Conservation (phyloP, 2,113 vertebrate genomes). For the Chaenocephalus aceratus region DNA sequence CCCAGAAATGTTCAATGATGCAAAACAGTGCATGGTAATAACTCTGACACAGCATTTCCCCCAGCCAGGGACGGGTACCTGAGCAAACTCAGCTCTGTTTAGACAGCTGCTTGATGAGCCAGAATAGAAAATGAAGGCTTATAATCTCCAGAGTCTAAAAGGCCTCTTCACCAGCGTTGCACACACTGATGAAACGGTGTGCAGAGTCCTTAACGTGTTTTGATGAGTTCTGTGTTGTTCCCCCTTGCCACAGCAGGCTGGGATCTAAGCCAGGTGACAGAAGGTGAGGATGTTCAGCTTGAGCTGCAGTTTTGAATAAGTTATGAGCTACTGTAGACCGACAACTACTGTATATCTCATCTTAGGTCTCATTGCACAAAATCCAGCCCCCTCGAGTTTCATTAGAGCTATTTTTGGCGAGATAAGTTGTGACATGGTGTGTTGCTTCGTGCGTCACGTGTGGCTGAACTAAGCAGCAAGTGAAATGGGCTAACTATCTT, state of each 20-base stretch:
- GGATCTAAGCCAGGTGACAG: slow-evolving; percentile 58
- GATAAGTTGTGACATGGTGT: slow-evolving; percentile 60
- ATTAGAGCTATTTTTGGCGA: slow-evolving; percentile 67
- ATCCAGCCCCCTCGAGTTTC: slow-evolving; percentile 28
- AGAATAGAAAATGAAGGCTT: slow-evolving; percentile 71
- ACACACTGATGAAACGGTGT: slow-evolving; percentile 51
- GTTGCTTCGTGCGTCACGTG: slow-evolving; percentile 25
- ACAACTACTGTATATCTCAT: slow-evolving; percentile 29
- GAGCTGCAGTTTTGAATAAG: slow-evolving; percentile 54
- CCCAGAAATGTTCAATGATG: slow-evolving; percentile 61
- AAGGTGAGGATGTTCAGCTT: slow-evolving; percentile 41
- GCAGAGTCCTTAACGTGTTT: slow-evolving; percentile 62
- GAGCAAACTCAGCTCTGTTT: slow-evolving; percentile 77
- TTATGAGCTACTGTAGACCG: slow-evolving; percentile 25
- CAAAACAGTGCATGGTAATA: slow-evolving; percentile 62
- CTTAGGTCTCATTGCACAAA: slow-evolving; percentile 41
- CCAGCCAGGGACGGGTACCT: slow-evolving; percentile 60
- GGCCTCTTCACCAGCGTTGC: slow-evolving; percentile 45
- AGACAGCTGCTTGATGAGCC: slow-evolving; percentile 78
- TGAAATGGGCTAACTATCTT: slow-evolving; percentile 39
- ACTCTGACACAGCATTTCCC: slow-evolving; percentile 56
- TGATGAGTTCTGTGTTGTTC: slow-evolving; percentile 57
- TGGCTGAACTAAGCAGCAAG: slow-evolving; percentile 45
- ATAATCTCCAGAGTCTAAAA: slow-evolving; percentile 65
- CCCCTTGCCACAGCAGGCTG: slow-evolving; percentile 37